Conservation (phyloP, 2,797 vertebrate species). For the Danio albolineatus region DNA sequence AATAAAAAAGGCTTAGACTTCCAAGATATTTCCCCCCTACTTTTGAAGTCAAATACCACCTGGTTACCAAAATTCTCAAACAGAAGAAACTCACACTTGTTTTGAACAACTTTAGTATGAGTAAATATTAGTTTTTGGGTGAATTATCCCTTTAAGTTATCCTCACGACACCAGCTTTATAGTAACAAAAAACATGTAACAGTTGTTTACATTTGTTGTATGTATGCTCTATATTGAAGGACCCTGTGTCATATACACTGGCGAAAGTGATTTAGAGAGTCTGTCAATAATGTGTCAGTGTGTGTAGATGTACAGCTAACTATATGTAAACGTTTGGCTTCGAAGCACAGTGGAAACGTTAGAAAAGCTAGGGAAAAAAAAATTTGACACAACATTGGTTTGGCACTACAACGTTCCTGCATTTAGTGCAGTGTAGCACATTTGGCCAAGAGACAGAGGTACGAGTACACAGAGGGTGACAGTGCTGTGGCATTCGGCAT, state of each 20-base stretch:
- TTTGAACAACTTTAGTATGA: too few species aligned
- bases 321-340: slow-evolving; percentile 14
- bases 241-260: slow-evolving; percentile 8
- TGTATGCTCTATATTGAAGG: not conserved
- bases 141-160: not conserved
- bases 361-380: slow-evolving; percentile 36
- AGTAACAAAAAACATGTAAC: not conserved
- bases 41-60: too few species aligned
- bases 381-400: slow-evolving; percentile 15
- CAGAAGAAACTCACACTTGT: too few species aligned
- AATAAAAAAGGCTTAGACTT: too few species aligned
- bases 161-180: not conserved
- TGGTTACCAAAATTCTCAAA: too few species aligned
- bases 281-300: not conserved
- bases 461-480: slow-evolving; percentile 26
- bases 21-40: too few species aligned
- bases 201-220: not conserved
- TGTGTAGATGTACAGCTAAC: not conserved
- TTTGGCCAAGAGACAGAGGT: slow-evolving; percentile 30
- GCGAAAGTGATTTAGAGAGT: not conserved
- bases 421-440: slow-evolving; percentile 32
- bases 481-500: slow-evolving; percentile 31
- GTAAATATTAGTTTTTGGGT: too few species aligned
- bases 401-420: slow-evolving; percentile 35
- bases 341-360: slow-evolving; percentile 28